Conservation (phyloP, 2,888 invertebrate genomes). For the Drosophila gaucha region DNA sequence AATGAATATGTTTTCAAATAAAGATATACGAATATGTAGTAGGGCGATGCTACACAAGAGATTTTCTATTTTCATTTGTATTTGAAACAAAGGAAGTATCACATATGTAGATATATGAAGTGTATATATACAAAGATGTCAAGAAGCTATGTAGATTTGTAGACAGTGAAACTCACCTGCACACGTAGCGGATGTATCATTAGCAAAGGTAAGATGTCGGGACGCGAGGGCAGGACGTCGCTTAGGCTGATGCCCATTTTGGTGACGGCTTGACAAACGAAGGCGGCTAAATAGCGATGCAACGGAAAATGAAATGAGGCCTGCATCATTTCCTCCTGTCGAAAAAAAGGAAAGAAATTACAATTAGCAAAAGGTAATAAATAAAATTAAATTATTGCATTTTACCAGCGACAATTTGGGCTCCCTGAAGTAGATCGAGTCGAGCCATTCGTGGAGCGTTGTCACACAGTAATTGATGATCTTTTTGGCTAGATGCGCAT, state of each 20-base stretch:
- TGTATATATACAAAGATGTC: background rate
- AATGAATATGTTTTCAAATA: too few relatives aligned
- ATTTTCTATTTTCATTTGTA: background rate
- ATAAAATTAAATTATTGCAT: background rate
- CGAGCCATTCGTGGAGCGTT: conserved; percentile 94
- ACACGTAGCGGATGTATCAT: conserved; percentile 96
- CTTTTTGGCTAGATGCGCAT: conserved; percentile 90
- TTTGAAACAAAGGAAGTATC: too few relatives aligned
- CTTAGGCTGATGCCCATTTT: conserved; percentile 91
- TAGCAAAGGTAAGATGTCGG: conserved; percentile 91
- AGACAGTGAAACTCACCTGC: conserved; percentile 88
- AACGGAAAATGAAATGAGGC: conserved; percentile 98
- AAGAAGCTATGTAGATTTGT: background rate
- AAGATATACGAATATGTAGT: too few relatives aligned
- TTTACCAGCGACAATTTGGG: conserved; percentile 86
- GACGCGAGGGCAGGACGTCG: conserved; percentile 92
- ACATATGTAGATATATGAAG: too few relatives aligned
- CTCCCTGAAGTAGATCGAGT: conserved; percentile 91
- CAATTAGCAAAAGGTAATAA: background rate
- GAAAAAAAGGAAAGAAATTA: conserved; percentile 6
- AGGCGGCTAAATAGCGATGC: conserved; percentile 96
- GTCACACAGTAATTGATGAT: conserved; percentile 91
- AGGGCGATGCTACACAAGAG: too few relatives aligned
- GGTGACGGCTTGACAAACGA: conserved; percentile 93
- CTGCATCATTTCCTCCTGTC: conserved; percentile 92